phyloP scores from a whole-genome alignment of 92 coral and sea anemone genomes.

The Desmophyllum pertusum region DNA sequence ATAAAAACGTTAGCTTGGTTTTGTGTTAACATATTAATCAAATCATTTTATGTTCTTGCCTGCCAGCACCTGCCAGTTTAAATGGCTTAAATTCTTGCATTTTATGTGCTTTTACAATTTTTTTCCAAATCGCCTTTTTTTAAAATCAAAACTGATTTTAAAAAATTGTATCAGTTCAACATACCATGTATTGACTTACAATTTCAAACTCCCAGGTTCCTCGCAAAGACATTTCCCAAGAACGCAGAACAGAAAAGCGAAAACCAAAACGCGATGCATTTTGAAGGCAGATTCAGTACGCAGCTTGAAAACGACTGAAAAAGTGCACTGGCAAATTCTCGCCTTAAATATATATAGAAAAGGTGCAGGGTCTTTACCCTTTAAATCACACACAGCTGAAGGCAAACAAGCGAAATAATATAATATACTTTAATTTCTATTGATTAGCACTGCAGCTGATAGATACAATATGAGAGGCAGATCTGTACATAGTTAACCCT shows the following conservation, averaged over 20 bases:
- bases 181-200: slow-evolving; percentile 2
- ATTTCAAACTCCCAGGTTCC: slow-evolving; percentile 12
- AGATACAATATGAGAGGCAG: no score
- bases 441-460: slow-evolving; percentile 13
- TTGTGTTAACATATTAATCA: not conserved
- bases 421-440: not conserved
- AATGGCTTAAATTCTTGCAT: no score
- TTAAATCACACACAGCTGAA: slow-evolving; percentile 20
- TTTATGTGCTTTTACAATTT: no score
- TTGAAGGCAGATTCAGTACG: not conserved
- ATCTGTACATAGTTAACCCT: no score
- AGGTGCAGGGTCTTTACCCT: not conserved
- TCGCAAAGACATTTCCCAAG: slow-evolving; percentile 18
- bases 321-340: not conserved
- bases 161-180: not conserved
- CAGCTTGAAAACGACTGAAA: not conserved
- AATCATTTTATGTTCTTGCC: not conserved
- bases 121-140: no score
- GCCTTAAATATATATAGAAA: not conserved
- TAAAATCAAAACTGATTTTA: no score
- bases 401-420: not conserved
- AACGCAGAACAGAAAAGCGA: not conserved
- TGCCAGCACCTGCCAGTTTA: no score
- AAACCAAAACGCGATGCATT: slow-evolving; percentile 15
- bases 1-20: not conserved